These are phyloP conservation scores for Actinopyga echinites DNA, from an alignment of 53 echinoderm and acorn worm genomes.

Conservation along the genomic window DNA sequence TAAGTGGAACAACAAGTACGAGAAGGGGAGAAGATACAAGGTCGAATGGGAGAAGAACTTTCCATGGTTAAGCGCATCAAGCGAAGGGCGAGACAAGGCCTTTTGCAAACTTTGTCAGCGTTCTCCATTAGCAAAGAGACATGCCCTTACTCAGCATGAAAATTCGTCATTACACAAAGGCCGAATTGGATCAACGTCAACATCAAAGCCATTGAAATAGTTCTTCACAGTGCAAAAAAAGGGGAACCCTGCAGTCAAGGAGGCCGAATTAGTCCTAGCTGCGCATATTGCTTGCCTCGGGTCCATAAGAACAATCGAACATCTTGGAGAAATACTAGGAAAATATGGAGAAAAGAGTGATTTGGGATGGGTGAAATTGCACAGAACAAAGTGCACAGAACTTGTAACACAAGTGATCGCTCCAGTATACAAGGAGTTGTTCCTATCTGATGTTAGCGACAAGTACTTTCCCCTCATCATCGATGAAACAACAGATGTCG, in stretches of 20 bases:
- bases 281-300: not conserved
- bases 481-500: constrained; percentile 32
- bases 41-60: constrained; percentile 14
- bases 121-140: not conserved
- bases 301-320: not conserved
- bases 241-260: not conserved
- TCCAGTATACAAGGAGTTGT: not conserved
- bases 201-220: not conserved
- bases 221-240: not conserved
- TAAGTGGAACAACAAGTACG: constrained; percentile 33
- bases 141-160: not conserved
- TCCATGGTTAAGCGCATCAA: not conserved
- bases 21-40: constrained; percentile 24
- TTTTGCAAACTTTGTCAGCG: constrained; percentile 6
- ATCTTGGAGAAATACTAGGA: constrained; percentile 25
- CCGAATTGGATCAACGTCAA: not conserved
- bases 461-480: constrained; percentile 19
- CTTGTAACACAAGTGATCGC: constrained; percentile 26
- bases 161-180: not conserved
- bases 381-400: constrained; percentile 22
- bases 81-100: constrained; percentile 22
- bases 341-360: constrained; percentile 5
- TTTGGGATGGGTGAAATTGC: constrained; percentile 7
- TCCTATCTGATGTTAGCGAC: not conserved
- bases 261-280: not conserved